Evolutionary conservation across 2,797 vertebrate genomes (phyloP).

Genomic region (Chloroceryle amazona): DNA sequence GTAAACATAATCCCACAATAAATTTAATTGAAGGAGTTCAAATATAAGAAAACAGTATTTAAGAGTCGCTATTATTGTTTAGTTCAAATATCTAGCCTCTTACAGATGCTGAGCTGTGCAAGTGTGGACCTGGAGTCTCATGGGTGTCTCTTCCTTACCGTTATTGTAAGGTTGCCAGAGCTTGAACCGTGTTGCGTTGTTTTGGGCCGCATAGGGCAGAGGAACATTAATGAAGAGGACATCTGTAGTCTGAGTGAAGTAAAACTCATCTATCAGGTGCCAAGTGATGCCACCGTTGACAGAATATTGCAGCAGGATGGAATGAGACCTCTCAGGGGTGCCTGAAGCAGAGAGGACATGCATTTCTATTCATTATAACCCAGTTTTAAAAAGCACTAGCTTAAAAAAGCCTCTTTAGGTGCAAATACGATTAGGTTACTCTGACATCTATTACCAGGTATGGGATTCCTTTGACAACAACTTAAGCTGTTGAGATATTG

Average conservation of each 20-base stretch:
- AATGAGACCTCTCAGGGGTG: conserved; percentile 94
- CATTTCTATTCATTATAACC: not conserved
- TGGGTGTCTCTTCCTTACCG: conserved; percentile 78
- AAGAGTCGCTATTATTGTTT: not conserved
- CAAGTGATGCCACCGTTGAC: conserved; percentile 96
- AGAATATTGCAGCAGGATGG: conserved; percentile 95
- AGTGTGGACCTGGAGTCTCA: not conserved
- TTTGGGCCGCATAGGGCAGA: conserved; percentile 91
- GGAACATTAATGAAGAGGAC: conserved; percentile 94
- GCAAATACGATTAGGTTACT: not conserved
- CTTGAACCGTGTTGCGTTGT: conserved; percentile 93
- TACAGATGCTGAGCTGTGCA: not conserved
- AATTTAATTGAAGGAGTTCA: not conserved
- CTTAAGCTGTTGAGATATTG: not conserved
- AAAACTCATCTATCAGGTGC: conserved; percentile 97
- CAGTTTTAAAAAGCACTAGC: not conserved
- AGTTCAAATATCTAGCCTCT: not conserved
- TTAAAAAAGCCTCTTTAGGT: not conserved
- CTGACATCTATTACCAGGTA: not conserved
- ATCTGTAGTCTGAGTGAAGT: conserved; percentile 94
- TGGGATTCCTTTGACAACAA: not conserved
- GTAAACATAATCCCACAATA: not conserved
- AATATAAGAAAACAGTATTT: not conserved
- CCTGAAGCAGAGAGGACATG: conserved; percentile 79
- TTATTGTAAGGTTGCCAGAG: conserved; percentile 98